Evolutionary conservation across 2,797 vertebrate species (phyloP), one percentile per base, ranked within the genome.

Genomic region (Melanotaenia nigrans): DNA sequence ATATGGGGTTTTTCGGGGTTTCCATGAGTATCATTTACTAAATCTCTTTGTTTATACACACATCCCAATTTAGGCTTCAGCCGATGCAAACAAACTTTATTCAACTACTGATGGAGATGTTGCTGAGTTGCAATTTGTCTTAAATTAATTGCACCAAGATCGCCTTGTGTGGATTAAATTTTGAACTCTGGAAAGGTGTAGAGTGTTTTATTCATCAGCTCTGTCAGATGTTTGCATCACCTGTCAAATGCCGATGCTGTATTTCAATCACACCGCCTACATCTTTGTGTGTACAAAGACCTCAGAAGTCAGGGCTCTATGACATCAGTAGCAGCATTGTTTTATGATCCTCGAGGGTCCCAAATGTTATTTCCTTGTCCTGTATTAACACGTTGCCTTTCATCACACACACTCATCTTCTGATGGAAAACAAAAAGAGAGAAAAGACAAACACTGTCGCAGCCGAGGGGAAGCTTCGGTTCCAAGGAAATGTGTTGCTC

Each of bases 321-420:
- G 90, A 91, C 86, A 88, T 91, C 85, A 91, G 79, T 65, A 86
- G 85, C 85, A 82, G 77, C 87, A 82, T 82, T 72, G 70, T 78
- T 87, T 84, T 71, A 84, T 79, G 73, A 79, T 65, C 74, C 84
- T 76, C 73, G 0, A 0, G 63, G 77, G 86, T 59, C 38, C 75
- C 64, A 77, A 78, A 62, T 65, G 80, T 85, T 73, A 78, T 82
- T 87, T 77, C 73, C 79, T 77, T n/a, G 13, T 74, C 71, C 70
- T 85, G 74, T 82, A 83, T 86, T 87, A 77, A 87, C 79, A 80
- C 35, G 11, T 69, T 71, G 66, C 71, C 80, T 86, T 87, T 92
- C 82, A 88, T 89, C 75, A 71, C 76, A 10, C 25, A 82, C 78
- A 61, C 84, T 84, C 80, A 33, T 73, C 83, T 78, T 77, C 76